Conservation (phyloP, 2,888 invertebrate species). For the Drosophila anceps region DNA sequence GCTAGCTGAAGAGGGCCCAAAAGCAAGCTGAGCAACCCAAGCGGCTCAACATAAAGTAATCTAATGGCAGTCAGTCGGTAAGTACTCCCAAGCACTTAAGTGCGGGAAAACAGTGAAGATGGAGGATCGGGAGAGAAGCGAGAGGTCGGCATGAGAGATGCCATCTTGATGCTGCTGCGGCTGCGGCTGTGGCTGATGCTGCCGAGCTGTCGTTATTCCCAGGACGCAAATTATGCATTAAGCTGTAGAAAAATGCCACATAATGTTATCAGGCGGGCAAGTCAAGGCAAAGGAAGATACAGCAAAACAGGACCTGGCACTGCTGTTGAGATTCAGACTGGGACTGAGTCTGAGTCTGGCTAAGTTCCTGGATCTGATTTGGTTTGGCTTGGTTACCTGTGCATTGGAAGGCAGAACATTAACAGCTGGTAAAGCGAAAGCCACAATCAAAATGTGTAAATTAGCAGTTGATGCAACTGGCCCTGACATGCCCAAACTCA, state of each 20-base stretch:
- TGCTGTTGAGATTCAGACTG: background rate
- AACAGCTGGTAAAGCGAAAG: slow-evolving; percentile 44
- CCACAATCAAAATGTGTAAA: slow-evolving; percentile 81
- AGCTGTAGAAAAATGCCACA: slow-evolving; percentile 78
- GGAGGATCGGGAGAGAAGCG: background rate
- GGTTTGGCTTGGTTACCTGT: slow-evolving; percentile 9
- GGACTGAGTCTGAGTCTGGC: background rate
- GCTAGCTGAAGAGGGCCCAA: slow-evolving; percentile 32
- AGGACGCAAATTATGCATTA: slow-evolving; percentile 80
- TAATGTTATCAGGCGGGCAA: slow-evolving; percentile 67
- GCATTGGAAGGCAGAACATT: slow-evolving; percentile 35
- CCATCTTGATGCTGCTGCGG: slow-evolving; percentile 33
- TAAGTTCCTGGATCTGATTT: slow-evolving; percentile 50
- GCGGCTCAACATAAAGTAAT: slow-evolving; percentile 70
- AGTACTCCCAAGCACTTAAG: slow-evolving; percentile 69
- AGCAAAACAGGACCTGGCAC: slow-evolving; percentile 4
- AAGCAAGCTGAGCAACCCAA: slow-evolving; percentile 44
- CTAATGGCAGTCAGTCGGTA: slow-evolving; percentile 67
- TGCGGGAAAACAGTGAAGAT: slow-evolving; percentile 5
- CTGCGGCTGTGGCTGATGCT: slow-evolving; percentile 7
- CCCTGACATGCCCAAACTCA: slow-evolving; percentile 13
- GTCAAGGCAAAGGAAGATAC: slow-evolving; percentile 18
- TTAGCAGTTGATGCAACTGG: slow-evolving; percentile 72
- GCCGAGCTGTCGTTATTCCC: slow-evolving; percentile 62
- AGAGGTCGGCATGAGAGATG: slow-evolving; percentile 14